Base-by-base conservation (phyloP, 2,797 vertebrate genomes). In the Hylomyscus alleni region DNA sequence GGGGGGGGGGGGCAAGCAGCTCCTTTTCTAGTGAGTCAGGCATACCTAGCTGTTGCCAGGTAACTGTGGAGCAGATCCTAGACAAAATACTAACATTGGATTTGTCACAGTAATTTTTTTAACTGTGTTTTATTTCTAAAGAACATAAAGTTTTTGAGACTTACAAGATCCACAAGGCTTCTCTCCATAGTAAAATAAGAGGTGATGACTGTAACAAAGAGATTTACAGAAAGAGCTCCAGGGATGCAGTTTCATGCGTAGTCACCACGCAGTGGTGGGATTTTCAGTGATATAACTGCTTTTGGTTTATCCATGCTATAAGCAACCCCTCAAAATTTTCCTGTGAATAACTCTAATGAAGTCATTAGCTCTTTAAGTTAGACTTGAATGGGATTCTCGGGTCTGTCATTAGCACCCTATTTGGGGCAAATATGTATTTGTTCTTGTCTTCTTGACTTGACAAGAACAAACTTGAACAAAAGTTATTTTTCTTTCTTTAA, bases 81-180 rank as follows among this genome's bases (percentile, higher is more conserved):
- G 17, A 56, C 17, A 56, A 56, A 56, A 56, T 56, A 5, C 54
- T 19, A 97, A 92, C 72, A 14, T 12, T 0, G 13, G 20, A 12
- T 95, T 82, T 95, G 92, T 87, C 85, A 95, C 81, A 92, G 80
- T 34, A 29, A 17, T 34, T 34, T 84, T 65, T 84, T 29, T 44
- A 11, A 44, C 2, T 37, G 9, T 37, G 1, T 62, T 47, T 17
- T 47, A 65, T 29, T 65, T 84, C 11, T 34, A 34, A 84, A 47
- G 26, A 47, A 84, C 6, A 65, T 84, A 40, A 84, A 47, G 5
- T 65, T 47, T 40, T 37, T 6, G 22, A 72, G 52, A 22, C 44
- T 44, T 31, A 69, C 52, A 17, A 54, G 50, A 73, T 54, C 7
- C 47, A 37, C 47, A 86, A 52, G 44, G 31, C 19, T 19, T 1